These are phyloP conservation scores for Drosophila picticornis DNA, from an alignment of 2,888 invertebrate genomes.

Conservation along the genomic window DNA sequence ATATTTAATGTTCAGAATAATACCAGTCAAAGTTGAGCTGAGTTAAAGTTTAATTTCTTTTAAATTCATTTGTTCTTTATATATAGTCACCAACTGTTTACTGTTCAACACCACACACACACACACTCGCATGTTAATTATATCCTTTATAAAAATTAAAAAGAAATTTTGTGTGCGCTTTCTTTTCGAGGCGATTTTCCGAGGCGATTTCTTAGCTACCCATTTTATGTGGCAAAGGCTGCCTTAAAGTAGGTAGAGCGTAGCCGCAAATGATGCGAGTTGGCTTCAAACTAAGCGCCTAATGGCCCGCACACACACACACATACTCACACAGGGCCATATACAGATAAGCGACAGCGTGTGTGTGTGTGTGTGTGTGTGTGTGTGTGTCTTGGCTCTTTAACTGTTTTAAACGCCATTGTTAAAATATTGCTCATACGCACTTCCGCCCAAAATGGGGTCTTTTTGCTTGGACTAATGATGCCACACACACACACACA, in stretches of 20 bases:
- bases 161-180: conserved; percentile 71
- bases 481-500: conserved; percentile 44
- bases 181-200: conserved; percentile 56
- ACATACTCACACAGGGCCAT: conserved; percentile 16
- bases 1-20: neutral
- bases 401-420: conserved; percentile 84
- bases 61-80: neutral
- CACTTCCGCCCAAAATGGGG: conserved; percentile 78
- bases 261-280: conserved; percentile 60
- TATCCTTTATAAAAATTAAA: conserved; percentile 69
- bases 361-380: conserved; percentile 21
- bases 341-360: conserved; percentile 23
- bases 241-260: conserved; percentile 59
- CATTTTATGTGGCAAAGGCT: neutral
- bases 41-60: neutral
- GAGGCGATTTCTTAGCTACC: conserved; percentile 8
- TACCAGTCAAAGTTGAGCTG: neutral
- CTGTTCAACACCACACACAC: conserved; percentile 9
- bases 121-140: conserved; percentile 51
- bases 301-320: conserved; percentile 61
- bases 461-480: conserved; percentile 76
- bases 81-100: neutral
- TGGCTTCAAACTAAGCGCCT: conserved; percentile 67
- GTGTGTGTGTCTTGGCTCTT: conserved; percentile 71
- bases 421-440: conserved; percentile 83